These are phyloP conservation scores for Orthosia gracilis DNA, from an alignment of 2,888 invertebrate genomes.

Conservation along the genomic window DNA sequence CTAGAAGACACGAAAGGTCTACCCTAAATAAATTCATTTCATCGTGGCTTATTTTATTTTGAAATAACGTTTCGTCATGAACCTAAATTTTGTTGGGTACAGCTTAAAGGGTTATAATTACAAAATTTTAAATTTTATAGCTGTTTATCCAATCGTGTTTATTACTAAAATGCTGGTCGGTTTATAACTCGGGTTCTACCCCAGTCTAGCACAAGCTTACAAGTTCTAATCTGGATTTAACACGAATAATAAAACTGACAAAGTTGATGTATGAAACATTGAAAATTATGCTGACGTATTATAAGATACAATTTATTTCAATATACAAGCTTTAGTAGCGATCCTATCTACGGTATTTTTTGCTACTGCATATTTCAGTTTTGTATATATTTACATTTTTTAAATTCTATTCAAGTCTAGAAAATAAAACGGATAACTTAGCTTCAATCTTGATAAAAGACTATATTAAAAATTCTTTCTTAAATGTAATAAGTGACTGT, in stretches of 20 bases:
- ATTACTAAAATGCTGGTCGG: neutral
- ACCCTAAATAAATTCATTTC: neutral
- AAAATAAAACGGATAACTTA: constrained; percentile 13
- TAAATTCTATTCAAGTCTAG: neutral
- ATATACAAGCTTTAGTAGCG: neutral
- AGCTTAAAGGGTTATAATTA: neutral
- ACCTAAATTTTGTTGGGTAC: neutral
- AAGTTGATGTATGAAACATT: neutral
- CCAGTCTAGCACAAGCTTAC: neutral
- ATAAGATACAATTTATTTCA: neutral
- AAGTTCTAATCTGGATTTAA: constrained; percentile 29
- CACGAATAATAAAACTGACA: neutral
- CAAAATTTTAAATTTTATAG: constrained; percentile 1
- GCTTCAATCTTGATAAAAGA: constrained; percentile 10
- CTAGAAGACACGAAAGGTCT: neutral
- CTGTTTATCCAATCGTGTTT: neutral
- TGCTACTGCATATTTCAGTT: neutral
- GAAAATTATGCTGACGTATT: neutral
- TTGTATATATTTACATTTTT: neutral
- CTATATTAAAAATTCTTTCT: neutral
- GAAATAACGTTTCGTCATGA: neutral
- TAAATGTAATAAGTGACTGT: neutral
- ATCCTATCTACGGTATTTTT: neutral
- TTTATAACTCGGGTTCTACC: neutral
- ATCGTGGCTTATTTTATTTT: neutral